Percentiles rank a stretch among this genome's conserved stretches.
These are phyloP conservation scores for Proisotoma minuta DNA, from an alignment of 2,888 invertebrate species.

Conservation along the genomic window DNA sequence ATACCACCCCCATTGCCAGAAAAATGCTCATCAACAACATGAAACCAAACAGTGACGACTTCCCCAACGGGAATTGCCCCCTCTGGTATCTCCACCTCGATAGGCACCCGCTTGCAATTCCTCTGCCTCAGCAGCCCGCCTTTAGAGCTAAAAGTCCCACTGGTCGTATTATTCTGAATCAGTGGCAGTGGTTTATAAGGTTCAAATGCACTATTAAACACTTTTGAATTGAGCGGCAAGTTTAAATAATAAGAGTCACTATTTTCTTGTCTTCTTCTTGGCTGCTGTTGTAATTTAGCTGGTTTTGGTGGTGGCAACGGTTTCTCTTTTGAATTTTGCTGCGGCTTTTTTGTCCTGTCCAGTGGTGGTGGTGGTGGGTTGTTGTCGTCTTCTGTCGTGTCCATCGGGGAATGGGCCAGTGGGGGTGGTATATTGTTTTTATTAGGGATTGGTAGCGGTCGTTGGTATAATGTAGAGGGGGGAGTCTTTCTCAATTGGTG, in stretches of 20 bases:
- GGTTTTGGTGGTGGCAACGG: slow-evolving; percentile 90
- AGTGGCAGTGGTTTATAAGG: background rate
- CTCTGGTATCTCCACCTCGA: slow-evolving; percentile 26
- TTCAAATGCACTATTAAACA: slow-evolving; percentile 15
- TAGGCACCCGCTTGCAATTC: slow-evolving; percentile 13
- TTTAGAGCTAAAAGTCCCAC: slow-evolving; percentile 20
- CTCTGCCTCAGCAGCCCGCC: slow-evolving; percentile 22
- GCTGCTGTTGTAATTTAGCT: slow-evolving; percentile 59
- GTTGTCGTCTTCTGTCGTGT: slow-evolving; percentile 23
- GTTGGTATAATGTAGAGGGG: no score
- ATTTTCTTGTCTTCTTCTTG: background rate
- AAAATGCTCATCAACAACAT: slow-evolving; percentile 13
- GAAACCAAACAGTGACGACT: slow-evolving; percentile 23
- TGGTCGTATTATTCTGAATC: background rate
- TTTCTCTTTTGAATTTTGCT: slow-evolving; percentile 62
- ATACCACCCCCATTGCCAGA: slow-evolving; percentile 21
- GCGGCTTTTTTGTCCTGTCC: slow-evolving; percentile 71
- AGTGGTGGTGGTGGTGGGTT: slow-evolving; percentile 68
- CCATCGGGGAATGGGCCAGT: background rate
- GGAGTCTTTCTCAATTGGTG: no score
- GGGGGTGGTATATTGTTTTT: no score
- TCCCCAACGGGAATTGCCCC: slow-evolving; percentile 20
- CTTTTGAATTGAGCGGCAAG: slow-evolving; percentile 9
- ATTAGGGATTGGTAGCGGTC: no score
- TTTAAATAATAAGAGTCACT: background rate